Percentiles rank a stretch among this genome's conserved stretches.
Evolutionary conservation across 2,797 vertebrate species (phyloP).

Genomic region (Alosa sapidissima): DNA sequence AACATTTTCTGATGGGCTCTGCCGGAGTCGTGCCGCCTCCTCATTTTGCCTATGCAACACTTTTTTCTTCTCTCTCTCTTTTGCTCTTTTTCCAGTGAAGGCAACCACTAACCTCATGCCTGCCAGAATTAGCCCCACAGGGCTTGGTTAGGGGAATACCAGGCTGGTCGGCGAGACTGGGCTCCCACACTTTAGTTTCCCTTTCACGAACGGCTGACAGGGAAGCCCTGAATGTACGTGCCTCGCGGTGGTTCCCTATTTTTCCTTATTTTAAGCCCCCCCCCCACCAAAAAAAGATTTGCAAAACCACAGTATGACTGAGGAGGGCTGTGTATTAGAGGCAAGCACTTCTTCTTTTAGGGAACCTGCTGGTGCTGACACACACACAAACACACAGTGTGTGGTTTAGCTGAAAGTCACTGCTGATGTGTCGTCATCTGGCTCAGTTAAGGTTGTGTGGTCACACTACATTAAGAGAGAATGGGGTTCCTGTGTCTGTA

Average conservation of each 20-base stretch:
- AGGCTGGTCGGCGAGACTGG: slow-evolving; percentile 32
- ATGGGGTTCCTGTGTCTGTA: slow-evolving; percentile 16
- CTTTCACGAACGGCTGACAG: slow-evolving; percentile 42
- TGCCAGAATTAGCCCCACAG: slow-evolving; percentile 47
- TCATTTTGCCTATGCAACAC: slow-evolving; percentile 40
- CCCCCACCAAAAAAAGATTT: neutral
- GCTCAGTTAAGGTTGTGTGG: neutral
- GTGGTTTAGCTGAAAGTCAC: neutral
- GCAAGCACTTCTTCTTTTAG: slow-evolving; percentile 46
- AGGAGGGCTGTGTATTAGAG: slow-evolving; percentile 38
- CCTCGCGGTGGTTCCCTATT: slow-evolving; percentile 44
- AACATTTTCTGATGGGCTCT: slow-evolving; percentile 46
- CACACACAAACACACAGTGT: slow-evolving; percentile 10
- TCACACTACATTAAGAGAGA: slow-evolving; percentile 7
- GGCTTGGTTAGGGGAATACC: slow-evolving; percentile 51
- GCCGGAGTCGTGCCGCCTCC: slow-evolving; percentile 34
- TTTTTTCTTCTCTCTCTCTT: neutral
- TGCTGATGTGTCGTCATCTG: neutral
- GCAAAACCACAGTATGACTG: slow-evolving; percentile 39
- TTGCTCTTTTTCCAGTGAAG: slow-evolving; percentile 46
- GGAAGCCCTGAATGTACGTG: slow-evolving; percentile 46
- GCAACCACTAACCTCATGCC: slow-evolving; percentile 36
- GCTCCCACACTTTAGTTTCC: slow-evolving; percentile 26
- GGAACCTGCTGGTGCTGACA: neutral
- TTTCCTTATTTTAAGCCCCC: slow-evolving; percentile 3